Percentiles rank a stretch among this genome's conserved stretches.
These are phyloP conservation scores for Dinomys branickii DNA, from an alignment of 2,113 vertebrate species.

Conservation along the genomic window DNA sequence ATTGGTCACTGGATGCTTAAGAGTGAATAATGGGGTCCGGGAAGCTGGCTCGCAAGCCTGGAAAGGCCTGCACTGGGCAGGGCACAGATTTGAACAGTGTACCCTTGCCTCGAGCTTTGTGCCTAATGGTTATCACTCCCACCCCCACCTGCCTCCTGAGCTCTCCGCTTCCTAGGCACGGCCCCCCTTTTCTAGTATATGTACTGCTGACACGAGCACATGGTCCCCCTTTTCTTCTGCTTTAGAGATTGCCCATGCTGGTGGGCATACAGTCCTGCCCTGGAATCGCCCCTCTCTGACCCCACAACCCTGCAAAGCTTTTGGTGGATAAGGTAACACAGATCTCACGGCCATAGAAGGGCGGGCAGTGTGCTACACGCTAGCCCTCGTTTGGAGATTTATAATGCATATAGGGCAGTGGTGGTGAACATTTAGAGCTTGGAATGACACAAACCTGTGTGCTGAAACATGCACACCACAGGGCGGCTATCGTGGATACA, in stretches of 20 bases:
- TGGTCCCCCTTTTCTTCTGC: background rate
- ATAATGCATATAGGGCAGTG: rapidly evolving
- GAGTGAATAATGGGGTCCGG: background rate
- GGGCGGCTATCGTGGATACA: background rate
- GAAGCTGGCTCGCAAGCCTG: background rate
- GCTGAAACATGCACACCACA: background rate
- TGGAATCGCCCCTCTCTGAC: background rate
- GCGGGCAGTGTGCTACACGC: too few relatives aligned
- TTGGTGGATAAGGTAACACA: background rate
- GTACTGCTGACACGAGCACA: background rate
- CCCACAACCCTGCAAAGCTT: background rate
- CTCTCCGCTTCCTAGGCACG: background rate
- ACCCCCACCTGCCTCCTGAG: background rate
- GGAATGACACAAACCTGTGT: background rate
- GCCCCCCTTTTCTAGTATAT: background rate
- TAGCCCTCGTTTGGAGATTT: background rate
- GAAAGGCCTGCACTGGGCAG: background rate
- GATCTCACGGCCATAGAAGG: background rate
- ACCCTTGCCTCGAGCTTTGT: background rate
- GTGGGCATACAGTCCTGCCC: background rate
- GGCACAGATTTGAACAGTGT: background rate
- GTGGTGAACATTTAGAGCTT: background rate
- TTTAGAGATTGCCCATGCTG: background rate
- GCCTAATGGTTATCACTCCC: too few relatives aligned
- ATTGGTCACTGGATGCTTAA: background rate